Conservation (phyloP, 1,140 invertebrate genomes). For the Coptotermes formosanus region DNA sequence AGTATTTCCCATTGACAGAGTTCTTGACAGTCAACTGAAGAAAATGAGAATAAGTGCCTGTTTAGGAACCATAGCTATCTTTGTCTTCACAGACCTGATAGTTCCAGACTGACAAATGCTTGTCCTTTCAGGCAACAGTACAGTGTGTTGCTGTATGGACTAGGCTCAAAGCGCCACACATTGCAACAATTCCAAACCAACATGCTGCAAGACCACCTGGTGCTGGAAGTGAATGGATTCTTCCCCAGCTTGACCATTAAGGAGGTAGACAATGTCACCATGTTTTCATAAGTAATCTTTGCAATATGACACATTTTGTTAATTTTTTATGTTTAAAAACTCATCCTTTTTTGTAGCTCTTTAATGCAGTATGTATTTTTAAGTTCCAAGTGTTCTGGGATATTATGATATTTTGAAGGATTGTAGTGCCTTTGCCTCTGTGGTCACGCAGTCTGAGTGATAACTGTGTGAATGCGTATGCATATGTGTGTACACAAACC, state of each 20-base stretch:
- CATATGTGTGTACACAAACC: no score
- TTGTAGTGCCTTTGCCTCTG: no score
- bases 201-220: conserved; percentile 63
- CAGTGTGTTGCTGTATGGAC: conserved; percentile 81
- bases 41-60: background rate
- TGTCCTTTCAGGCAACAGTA: conserved; percentile 74
- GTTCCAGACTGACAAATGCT: conserved; percentile 43
- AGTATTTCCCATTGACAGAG: no score
- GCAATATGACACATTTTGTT: no score
- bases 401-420: no score
- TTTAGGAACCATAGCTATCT: background rate
- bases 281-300: background rate
- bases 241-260: conserved; percentile 87
- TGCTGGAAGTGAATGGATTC: conserved; percentile 86
- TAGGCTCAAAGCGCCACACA: conserved; percentile 83
- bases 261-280: conserved; percentile 51
- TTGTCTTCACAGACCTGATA: background rate
- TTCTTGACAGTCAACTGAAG: no score
- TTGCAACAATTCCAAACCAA: conserved; percentile 73
- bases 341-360: no score
- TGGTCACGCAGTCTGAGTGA: no score
- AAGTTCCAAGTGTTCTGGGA: no score
- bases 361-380: no score
- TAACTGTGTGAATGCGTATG: no score
- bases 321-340: no score